These are phyloP conservation scores for Momotus momota DNA, from an alignment of 2,797 vertebrate genomes.

Conservation along the genomic window DNA sequence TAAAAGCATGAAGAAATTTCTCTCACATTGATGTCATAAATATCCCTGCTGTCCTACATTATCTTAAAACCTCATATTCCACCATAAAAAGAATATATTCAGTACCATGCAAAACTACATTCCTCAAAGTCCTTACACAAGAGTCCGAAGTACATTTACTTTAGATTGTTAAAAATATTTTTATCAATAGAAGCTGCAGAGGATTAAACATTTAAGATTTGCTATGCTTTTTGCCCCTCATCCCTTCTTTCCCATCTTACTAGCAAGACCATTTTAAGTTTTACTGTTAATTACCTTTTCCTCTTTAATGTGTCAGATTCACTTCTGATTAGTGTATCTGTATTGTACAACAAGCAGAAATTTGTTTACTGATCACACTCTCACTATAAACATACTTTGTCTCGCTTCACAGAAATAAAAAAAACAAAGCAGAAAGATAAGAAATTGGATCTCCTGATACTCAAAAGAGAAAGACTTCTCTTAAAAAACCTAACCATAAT, in stretches of 20 bases:
- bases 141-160: not conserved
- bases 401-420: not conserved
- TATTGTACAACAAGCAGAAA: not conserved
- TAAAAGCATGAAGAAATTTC: not conserved
- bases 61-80: not conserved
- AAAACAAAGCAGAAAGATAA: not conserved
- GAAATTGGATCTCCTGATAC: not conserved
- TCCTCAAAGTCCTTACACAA: not conserved
- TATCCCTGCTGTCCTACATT: not conserved
- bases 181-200: not conserved
- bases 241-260: not conserved
- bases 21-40: not conserved
- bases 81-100: not conserved
- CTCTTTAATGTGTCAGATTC: not conserved
- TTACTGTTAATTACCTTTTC: not conserved
- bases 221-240: not conserved
- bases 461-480: not conserved
- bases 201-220: not conserved
- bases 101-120: not conserved
- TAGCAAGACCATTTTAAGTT: not conserved
- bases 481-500: not conserved
- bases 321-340: not conserved
- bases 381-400: not conserved
- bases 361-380: not conserved
- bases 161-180: not conserved